Base-by-base conservation (phyloP, 2,888 invertebrate species). In the Papilio elwesi region DNA sequence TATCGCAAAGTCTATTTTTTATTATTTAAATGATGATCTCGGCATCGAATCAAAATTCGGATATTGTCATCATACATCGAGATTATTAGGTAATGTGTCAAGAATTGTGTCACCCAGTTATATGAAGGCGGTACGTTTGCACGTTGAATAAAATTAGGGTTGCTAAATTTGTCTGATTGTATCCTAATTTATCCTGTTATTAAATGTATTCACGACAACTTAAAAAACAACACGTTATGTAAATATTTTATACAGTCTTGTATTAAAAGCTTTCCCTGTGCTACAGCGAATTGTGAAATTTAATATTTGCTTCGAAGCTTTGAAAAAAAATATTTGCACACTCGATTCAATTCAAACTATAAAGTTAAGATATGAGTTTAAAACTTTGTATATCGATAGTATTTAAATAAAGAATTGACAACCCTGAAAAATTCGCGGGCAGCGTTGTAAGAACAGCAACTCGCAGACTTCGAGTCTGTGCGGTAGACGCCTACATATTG, bases 101-200 rank as follows among this genome's bases (percentile, higher is more conserved):
- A 90, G 90, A 92, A 91, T 92, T 92, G 90, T 92, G 91, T 91
- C 92, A 91, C 88, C 88, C 87, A 85, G 87, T 87, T 84, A 83
- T 82, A 90, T 84, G 88, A 90, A 88, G 90, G 90, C 90, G 90
- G 87, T 87, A 80, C 85, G 87, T 89, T 88, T 89, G 85, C 88
- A 89, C 85, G 86, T 85, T 84, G 87, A 88, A 80, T 81, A 77
- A 73, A 62, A 62, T 47, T 69, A 73, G 73, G 69, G 69, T 65
- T 73, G 69, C 13, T 55, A 49, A 55, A 48, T 64, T 12, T 38
- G 15, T 57, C 48, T 57, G 12, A 55, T 48, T 64, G 47, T 53
- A 36, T 57, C 36, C 49, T 8, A 49, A 69, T 62, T 71, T 67
- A 52, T 64, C 38, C 16, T 53, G n/a, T 38, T 59, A 59, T 59